Evolutionary conservation across 2,113 vertebrate genomes (phyloP).

Genomic region (Australoheros scitulus): DNA sequence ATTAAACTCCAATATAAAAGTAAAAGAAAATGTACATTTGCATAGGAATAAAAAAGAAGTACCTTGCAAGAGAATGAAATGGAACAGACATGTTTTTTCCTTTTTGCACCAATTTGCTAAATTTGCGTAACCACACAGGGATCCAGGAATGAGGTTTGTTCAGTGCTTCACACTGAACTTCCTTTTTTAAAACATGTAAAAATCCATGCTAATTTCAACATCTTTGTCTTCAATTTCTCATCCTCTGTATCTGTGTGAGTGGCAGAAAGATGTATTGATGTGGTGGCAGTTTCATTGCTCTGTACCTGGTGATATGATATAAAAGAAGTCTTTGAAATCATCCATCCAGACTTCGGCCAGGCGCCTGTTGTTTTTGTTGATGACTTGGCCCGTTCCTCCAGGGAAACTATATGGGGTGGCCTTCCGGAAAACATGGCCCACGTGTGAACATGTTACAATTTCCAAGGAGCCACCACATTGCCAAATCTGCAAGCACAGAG

Average conservation of each 20-base stretch:
- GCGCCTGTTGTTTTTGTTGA: slow-evolving; percentile 98
- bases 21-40: slow-evolving; percentile 18
- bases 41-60: slow-evolving; percentile 13
- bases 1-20: slow-evolving; percentile 9
- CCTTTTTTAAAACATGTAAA: neutral
- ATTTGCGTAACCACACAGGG: neutral
- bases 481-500: slow-evolving; percentile 85
- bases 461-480: slow-evolving; percentile 96
- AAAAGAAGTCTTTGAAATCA: slow-evolving; percentile 99
- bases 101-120: slow-evolving; percentile 32
- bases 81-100: slow-evolving; percentile 13
- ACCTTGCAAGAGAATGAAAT: slow-evolving; percentile 4
- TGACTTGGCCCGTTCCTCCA: slow-evolving; percentile 97
- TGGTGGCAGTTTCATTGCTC: neutral
- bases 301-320: slow-evolving; percentile 96
- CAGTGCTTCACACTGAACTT: neutral
- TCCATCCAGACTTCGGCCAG: slow-evolving; percentile 99
- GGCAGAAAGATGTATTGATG: neutral
- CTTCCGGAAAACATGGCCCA: slow-evolving; percentile 97
- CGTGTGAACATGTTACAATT: slow-evolving; percentile 97
- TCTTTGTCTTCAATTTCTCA: neutral
- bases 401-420: slow-evolving; percentile 98
- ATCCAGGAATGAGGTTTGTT: slow-evolving; percentile 15
- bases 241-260: neutral
- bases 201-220: neutral